Evolutionary conservation across 1,140 invertebrate species (phyloP), one percentile per base, ranked within the genome.

Genomic region (Drosophila funebris): DNA sequence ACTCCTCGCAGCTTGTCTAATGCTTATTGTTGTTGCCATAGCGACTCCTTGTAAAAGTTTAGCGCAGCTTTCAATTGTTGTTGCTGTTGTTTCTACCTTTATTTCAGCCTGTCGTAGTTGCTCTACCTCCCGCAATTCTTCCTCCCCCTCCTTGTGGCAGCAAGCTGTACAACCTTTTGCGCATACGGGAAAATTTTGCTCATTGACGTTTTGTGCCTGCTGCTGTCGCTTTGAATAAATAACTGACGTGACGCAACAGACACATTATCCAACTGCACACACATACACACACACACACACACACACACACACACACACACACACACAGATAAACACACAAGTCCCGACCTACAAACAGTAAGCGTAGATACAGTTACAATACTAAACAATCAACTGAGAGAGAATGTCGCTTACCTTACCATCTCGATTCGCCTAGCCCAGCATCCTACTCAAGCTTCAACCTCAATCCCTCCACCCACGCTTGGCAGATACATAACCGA

Each of bases 161-260:
- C 64, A 57, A 68, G 60, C 61, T 76, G 54, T 37, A 37, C 53
- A 78, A 72, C 78, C 70, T 76, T 74, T 69, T 72, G 69, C 48
- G 83, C 69, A 79, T 79, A 79, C 72, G 66, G 66, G 61, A 83
- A 83, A 79, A 79, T 76, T 79, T 83, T 53, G 79, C 73, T 69
- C 81, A 90, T 89, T 87, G 89, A 90, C 78, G 83, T 90, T 90
- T 90, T 87, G 74, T 79, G 81, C 82, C 69, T 77, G 62, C 69
- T 77, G 62, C 80, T 90, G 88, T 90, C 88, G 72, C 78, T 85
- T 89, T 87, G 73, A 85, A 90, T 90, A 89, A 79, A 89, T 89
- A 78, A 90, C 78, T 85, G 73, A 80, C 81, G 78, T 83, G 73
- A 71, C 66, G 84, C 69, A 64, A 76, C 83, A 78, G 84, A 88